Percentiles rank a stretch among this genome's conserved stretches.
Evolutionary conservation across 2,888 invertebrate species (phyloP).

Genomic region (Sarcophaga variegata): DNA sequence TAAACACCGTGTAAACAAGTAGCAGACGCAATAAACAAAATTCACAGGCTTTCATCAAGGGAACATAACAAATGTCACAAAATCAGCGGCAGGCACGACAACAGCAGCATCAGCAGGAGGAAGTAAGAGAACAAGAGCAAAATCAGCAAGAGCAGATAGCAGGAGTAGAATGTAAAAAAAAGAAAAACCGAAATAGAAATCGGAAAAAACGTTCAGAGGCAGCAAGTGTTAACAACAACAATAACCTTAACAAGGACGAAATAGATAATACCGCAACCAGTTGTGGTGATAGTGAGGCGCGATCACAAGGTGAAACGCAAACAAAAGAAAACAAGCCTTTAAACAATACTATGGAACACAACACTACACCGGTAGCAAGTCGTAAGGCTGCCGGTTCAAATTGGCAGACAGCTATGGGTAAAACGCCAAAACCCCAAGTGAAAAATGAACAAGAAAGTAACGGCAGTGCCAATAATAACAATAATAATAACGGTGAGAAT

Average conservation of each 20-base stretch:
- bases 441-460: conserved; percentile 16
- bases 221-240: neutral
- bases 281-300: neutral
- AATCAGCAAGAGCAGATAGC: neutral
- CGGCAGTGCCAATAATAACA: no score
- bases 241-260: neutral
- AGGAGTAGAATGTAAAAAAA: conserved; percentile 24
- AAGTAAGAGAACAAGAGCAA: neutral
- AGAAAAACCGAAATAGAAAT: conserved; percentile 13
- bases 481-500: neutral
- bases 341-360: conserved; percentile 72
- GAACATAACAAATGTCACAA: conserved; percentile 30
- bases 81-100: neutral
- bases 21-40: neutral
- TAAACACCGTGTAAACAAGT: neutral
- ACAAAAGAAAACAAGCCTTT: conserved; percentile 45
- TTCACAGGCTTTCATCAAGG: neutral
- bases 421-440: neutral
- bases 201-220: conserved; percentile 1
- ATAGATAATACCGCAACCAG: neutral
- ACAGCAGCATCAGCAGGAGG: neutral
- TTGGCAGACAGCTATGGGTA: conserved; percentile 70
- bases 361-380: conserved; percentile 68
- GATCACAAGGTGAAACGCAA: neutral
- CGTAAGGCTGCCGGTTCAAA: conserved; percentile 75